Percentiles rank a stretch among this genome's conserved stretches.
These are phyloP conservation scores for Caenorhabditis sp. DNA, from an alignment of 2,888 invertebrate species.

Conservation along the genomic window DNA sequence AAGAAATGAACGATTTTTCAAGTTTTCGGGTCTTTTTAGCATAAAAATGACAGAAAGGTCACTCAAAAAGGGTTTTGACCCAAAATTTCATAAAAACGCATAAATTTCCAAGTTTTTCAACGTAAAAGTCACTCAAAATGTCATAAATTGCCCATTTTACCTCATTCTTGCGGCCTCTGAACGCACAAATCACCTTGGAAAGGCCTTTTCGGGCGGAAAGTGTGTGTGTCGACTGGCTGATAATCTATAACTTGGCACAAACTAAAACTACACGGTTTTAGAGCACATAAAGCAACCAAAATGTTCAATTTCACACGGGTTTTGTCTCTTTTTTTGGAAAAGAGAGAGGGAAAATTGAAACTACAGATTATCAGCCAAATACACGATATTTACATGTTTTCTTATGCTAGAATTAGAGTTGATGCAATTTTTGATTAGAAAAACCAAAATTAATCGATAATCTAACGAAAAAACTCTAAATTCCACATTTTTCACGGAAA, in stretches of 20 bases:
- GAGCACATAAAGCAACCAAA: not conserved
- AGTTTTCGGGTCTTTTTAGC: no score
- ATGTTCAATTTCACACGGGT: not conserved
- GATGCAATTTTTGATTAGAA: no score
- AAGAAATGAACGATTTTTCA: no score
- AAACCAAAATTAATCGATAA: no score
- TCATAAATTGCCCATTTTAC: slow-evolving; percentile 18
- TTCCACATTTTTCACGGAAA: slow-evolving; percentile 1
- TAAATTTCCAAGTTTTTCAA: no score
- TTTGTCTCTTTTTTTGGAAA: not conserved
- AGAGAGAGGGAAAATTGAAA: not conserved
- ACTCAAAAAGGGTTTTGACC: no score
- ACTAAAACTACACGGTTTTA: not conserved
- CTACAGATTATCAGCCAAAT: not conserved
- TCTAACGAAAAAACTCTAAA: not conserved
- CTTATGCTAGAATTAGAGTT: no score
- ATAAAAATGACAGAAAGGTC: no score
- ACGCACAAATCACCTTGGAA: slow-evolving; percentile 53
- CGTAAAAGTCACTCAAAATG: no score
- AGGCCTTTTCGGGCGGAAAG: slow-evolving; percentile 52
- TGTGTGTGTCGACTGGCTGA: slow-evolving; percentile 39
- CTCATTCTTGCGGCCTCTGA: slow-evolving; percentile 38
- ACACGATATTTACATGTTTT: no score
- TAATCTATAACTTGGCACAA: slow-evolving; percentile 33
- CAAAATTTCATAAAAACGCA: no score